phyloP scores from a whole-genome alignment of 2,888 invertebrate species.

The Fabriciana adippe region DNA sequence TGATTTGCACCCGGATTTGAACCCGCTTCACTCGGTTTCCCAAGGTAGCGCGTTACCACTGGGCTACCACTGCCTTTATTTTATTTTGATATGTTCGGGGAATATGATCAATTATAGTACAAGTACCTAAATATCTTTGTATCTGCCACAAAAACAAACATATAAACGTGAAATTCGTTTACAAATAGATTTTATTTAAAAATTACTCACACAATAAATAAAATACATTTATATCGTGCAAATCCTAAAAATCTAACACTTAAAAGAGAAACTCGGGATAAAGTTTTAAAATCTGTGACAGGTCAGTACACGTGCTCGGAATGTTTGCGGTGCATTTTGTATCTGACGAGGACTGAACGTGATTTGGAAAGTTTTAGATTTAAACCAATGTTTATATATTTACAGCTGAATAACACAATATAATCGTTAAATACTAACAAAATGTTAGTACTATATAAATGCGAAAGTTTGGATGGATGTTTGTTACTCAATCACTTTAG shows the following conservation, averaged over 20 bases:
- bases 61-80: too few relatives aligned
- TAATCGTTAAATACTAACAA: too few relatives aligned
- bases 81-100: too few relatives aligned
- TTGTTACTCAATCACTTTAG: too few relatives aligned
- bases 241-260: conserved; percentile 13
- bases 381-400: not conserved
- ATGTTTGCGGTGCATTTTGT: not conserved
- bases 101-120: too few relatives aligned
- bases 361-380: conserved; percentile 15
- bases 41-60: too few relatives aligned
- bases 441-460: too few relatives aligned
- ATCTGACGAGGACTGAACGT: conserved; percentile 9
- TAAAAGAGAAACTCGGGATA: conserved; percentile 2
- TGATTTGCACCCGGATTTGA: too few relatives aligned
- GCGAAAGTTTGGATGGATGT: too few relatives aligned
- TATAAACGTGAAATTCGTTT: not conserved
- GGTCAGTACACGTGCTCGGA: conserved; percentile 24
- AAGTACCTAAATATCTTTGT: too few relatives aligned
- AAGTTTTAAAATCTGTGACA: conserved; percentile 22
- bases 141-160: too few relatives aligned
- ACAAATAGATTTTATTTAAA: not conserved
- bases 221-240: not conserved
- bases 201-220: not conserved
- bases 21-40: too few relatives aligned
- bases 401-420: not conserved